Conservation (phyloP, 2,797 vertebrate species). For the Phylloscopus collybita region DNA sequence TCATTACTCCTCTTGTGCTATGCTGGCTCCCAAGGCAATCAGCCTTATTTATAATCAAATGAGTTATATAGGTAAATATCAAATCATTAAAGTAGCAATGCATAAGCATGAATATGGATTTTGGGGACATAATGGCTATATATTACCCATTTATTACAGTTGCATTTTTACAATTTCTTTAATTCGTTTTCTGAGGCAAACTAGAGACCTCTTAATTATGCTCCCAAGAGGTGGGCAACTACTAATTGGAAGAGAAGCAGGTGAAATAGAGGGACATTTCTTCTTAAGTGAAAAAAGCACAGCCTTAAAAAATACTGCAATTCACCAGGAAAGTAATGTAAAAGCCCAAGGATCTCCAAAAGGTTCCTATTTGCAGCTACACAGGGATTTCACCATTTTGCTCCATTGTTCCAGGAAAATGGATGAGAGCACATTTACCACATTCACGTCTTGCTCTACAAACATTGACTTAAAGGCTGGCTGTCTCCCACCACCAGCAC, state of each 20-base stretch:
- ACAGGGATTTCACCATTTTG: neutral
- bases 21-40: constrained; percentile 22
- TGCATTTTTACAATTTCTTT: constrained; percentile 72
- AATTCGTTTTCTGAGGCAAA: constrained; percentile 75
- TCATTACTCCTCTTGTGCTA: constrained; percentile 26
- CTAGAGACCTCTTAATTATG: constrained; percentile 73
- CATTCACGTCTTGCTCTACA: neutral
- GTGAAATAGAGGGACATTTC: constrained; percentile 71
- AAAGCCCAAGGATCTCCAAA: constrained; percentile 19
- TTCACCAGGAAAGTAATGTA: constrained; percentile 19
- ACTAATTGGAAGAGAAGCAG: constrained; percentile 76
- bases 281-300: constrained; percentile 47
- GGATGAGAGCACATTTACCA: neutral
- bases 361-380: neutral
- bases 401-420: neutral
- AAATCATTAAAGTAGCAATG: constrained; percentile 19
- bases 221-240: constrained; percentile 69
- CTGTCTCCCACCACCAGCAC: neutral
- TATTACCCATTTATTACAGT: constrained; percentile 60
- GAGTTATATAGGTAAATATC: constrained; percentile 35
- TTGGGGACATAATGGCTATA: constrained; percentile 50
- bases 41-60: constrained; percentile 56
- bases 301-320: neutral
- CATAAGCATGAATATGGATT: constrained; percentile 54
- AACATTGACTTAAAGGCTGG: accelerated